Percentiles rank a stretch among this genome's conserved stretches.
Conservation (phyloP, 2,113 vertebrate genomes). For the Phalacrocorax pelagicus region DNA sequence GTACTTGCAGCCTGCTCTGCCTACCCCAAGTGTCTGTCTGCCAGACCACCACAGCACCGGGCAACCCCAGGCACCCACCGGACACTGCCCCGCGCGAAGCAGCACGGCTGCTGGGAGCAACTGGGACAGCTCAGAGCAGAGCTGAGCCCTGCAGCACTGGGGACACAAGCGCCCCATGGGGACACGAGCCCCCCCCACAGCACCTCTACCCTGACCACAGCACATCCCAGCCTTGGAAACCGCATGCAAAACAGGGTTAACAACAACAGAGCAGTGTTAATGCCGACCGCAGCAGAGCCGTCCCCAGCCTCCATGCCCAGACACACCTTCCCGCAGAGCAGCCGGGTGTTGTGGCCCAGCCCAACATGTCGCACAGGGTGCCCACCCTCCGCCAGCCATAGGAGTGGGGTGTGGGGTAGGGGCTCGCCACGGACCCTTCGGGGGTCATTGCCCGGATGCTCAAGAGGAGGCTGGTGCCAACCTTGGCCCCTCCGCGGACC, state of each 20-base stretch:
- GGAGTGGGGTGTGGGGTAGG: neutral
- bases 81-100: neutral
- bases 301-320: neutral
- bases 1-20: neutral
- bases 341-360: neutral
- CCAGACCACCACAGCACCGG: neutral
- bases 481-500: neutral
- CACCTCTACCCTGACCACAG: fast-evolving
- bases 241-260: fast-evolving
- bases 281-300: fast-evolving
- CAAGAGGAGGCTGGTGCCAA: neutral
- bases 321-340: neutral
- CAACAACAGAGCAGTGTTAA: neutral
- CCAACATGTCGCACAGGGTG: neutral
- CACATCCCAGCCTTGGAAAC: neutral
- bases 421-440: neutral
- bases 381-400: neutral
- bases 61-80: neutral
- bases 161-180: fast-evolving
- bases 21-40: neutral
- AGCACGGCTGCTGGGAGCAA: neutral
- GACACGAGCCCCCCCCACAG: neutral
- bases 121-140: neutral
- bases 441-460: neutral
- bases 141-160: neutral